These are phyloP conservation scores for Archilochus colubris DNA, from an alignment of 2,113 vertebrate genomes.

Conservation along the genomic window DNA sequence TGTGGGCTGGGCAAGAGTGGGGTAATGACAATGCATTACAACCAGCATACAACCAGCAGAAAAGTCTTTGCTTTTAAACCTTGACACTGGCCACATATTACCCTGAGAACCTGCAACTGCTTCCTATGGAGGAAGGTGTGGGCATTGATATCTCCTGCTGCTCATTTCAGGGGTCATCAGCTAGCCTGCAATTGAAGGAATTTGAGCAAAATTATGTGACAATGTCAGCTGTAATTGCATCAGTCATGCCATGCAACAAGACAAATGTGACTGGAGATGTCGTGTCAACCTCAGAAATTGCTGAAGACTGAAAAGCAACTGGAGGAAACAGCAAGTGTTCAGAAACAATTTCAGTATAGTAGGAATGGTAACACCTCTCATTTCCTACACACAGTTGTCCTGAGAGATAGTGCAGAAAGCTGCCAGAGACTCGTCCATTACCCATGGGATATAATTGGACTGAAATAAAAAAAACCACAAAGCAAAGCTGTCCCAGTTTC, in stretches of 20 bases:
- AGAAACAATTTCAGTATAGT: neutral
- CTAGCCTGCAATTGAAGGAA: neutral
- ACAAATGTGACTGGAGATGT: slow-evolving; percentile 32
- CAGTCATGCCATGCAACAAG: neutral
- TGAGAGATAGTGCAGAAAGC: neutral
- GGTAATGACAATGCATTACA: neutral
- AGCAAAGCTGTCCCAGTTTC: neutral
- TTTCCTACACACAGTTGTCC: neutral
- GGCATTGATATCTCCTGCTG: neutral
- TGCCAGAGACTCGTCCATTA: neutral
- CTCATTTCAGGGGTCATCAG: neutral
- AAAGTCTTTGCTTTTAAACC: neutral
- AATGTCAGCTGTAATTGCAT: slow-evolving; percentile 23
- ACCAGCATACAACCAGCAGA: neutral
- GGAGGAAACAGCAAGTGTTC: neutral
- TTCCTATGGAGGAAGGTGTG: neutral
- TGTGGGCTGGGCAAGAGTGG: neutral
- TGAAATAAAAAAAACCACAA: neutral
- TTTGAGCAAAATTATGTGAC: neutral
- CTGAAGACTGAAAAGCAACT: slow-evolving; percentile 15
- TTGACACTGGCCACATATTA: neutral
- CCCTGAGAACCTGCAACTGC: neutral
- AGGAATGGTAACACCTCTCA: neutral
- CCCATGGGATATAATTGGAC: neutral
- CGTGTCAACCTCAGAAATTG: neutral